These are phyloP conservation scores for Sitophilus oryzae DNA, from an alignment of 1,140 invertebrate species.

Conservation along the genomic window DNA sequence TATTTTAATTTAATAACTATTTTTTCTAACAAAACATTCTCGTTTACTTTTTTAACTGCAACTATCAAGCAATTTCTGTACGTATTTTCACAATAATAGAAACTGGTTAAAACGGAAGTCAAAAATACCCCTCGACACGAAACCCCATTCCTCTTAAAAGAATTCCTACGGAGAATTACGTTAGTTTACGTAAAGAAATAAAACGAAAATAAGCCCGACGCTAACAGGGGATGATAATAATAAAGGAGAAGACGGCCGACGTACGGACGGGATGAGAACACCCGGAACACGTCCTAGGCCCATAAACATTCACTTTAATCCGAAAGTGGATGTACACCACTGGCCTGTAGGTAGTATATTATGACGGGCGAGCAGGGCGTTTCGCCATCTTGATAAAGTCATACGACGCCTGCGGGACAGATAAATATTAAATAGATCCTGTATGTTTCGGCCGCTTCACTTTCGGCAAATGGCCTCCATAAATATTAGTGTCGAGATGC, in stretches of 20 bases:
- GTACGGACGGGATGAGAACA: neutral
- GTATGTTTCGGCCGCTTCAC: slow-evolving; percentile 34
- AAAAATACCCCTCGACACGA: too few species aligned
- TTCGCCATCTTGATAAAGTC: slow-evolving; percentile 41
- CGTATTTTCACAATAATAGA: too few species aligned
- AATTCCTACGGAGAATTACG: too few species aligned
- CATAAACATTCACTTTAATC: neutral
- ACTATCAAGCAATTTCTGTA: too few species aligned
- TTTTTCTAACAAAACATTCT: too few species aligned
- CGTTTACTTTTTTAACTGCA: too few species aligned
- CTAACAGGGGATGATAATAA: neutral
- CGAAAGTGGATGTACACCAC: neutral
- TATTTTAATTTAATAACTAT: too few species aligned
- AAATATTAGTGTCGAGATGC: slow-evolving; percentile 30
- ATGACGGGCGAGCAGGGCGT: slow-evolving; percentile 5
- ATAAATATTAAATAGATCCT: slow-evolving; percentile 42
- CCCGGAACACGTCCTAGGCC: neutral
- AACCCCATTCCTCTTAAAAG: too few species aligned
- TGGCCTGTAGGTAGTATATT: slow-evolving; percentile 3
- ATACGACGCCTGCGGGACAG: slow-evolving; percentile 37
- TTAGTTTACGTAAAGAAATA: too few species aligned
- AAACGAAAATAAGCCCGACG: too few species aligned
- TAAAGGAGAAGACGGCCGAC: neutral
- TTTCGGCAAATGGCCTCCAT: slow-evolving; percentile 40
- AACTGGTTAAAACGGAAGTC: too few species aligned